Evolutionary conservation across 2,797 vertebrate species (phyloP).

Genomic region (Avahi laniger): DNA sequence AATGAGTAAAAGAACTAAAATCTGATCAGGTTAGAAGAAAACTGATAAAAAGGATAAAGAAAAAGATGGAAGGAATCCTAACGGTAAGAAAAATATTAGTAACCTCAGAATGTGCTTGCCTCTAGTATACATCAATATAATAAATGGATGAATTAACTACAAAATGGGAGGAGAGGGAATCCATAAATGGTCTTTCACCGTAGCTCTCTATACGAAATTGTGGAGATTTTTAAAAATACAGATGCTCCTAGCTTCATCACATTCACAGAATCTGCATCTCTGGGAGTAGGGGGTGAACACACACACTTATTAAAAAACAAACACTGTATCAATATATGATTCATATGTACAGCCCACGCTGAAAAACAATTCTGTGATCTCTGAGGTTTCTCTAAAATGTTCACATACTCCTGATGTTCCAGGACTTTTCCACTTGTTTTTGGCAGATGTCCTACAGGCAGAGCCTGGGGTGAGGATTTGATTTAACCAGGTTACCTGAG

Average conservation of each 20-base stretch:
- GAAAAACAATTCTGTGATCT: neutral
- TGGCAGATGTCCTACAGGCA: neutral
- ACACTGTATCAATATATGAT: too few relatives aligned
- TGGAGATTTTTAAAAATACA: neutral
- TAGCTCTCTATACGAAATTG: neutral
- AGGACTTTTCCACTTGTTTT: neutral
- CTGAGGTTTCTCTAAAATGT: neutral
- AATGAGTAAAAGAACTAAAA: neutral
- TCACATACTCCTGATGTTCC: neutral
- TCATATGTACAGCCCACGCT: neutral
- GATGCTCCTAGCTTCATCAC: neutral
- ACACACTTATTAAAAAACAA: neutral
- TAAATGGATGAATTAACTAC: too few relatives aligned
- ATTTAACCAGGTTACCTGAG: neutral
- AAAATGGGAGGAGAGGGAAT: too few relatives aligned
- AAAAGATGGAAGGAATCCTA: too few relatives aligned
- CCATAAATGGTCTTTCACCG: too few relatives aligned
- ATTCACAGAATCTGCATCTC: neutral
- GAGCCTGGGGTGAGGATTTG: neutral
- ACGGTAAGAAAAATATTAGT: too few relatives aligned
- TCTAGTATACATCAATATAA: too few relatives aligned
- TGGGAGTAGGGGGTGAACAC: neutral
- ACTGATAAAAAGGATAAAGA: neutral
- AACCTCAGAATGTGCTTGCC: too few relatives aligned
- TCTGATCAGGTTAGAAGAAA: neutral